phyloP scores from a whole-genome alignment of 2,888 invertebrate species.

The Nymphalis urticae region DNA sequence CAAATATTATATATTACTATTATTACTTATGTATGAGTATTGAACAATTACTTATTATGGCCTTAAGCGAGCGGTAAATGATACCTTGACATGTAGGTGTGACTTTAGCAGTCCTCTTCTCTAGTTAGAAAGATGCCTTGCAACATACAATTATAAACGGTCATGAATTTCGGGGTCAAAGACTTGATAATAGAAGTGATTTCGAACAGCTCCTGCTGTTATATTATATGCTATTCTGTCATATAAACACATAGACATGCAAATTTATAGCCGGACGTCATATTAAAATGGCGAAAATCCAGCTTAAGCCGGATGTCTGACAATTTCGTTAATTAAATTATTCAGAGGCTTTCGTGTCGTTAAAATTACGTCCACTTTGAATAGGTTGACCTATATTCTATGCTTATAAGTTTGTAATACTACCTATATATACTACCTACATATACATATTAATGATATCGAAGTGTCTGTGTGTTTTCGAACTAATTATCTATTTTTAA shows the following conservation, averaged over 20 bases:
- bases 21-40: background rate
- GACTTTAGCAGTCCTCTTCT: background rate
- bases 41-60: background rate
- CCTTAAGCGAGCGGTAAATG: background rate
- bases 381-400: too few species aligned
- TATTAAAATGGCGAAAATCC: slow-evolving; percentile 8
- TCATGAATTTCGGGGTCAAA: background rate
- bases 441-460: too few species aligned
- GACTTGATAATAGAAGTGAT: background rate
- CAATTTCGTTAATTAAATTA: background rate
- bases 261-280: slow-evolving; percentile 24
- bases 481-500: too few species aligned
- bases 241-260: slow-evolving; percentile 7
- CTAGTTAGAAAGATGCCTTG: slow-evolving; percentile 1
- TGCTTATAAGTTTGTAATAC: too few species aligned
- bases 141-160: slow-evolving; percentile 2
- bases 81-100: slow-evolving; percentile 6
- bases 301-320: slow-evolving; percentile 18
- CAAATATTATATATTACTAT: background rate
- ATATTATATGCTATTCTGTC: background rate
- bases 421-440: too few species aligned
- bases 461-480: too few species aligned
- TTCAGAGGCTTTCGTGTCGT: too few species aligned
- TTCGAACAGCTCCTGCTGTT: background rate
- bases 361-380: too few species aligned